A percentile compares a stretch with the other conserved stretches of the same genome.
Evolutionary conservation across 2,113 vertebrate genomes (phyloP).

Genomic region (Tupaia chinensis): DNA sequence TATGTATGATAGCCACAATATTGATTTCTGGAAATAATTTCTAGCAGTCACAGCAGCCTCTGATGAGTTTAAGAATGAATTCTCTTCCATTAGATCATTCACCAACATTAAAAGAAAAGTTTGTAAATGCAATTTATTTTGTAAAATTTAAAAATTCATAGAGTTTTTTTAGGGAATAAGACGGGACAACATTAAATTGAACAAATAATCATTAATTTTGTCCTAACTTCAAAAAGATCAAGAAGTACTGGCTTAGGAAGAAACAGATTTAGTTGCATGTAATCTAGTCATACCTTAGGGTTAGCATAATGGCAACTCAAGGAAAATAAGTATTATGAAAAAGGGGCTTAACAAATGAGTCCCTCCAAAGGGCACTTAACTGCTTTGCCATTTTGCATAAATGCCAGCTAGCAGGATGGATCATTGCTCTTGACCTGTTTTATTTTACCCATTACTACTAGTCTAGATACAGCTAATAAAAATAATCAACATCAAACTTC

Average conservation of each 20-base stretch:
- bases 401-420: background rate
- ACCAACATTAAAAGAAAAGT: background rate
- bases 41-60: background rate
- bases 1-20: background rate
- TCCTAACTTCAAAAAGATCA: background rate
- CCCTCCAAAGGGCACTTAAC: background rate
- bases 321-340: background rate
- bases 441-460: background rate
- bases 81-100: background rate
- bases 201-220: background rate
- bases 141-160: slow-evolving; percentile 16
- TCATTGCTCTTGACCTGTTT: background rate
- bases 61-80: background rate
- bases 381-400: background rate
- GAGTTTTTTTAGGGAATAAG: background rate
- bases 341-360: background rate
- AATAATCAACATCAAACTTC: background rate
- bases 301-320: background rate
- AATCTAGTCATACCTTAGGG: background rate
- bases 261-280: background rate
- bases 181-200: background rate
- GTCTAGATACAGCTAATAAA: background rate
- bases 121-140: background rate
- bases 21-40: background rate
- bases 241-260: background rate